These are phyloP conservation scores for Nothocercus julius DNA, from an alignment of 2,113 vertebrate genomes.

Conservation along the genomic window DNA sequence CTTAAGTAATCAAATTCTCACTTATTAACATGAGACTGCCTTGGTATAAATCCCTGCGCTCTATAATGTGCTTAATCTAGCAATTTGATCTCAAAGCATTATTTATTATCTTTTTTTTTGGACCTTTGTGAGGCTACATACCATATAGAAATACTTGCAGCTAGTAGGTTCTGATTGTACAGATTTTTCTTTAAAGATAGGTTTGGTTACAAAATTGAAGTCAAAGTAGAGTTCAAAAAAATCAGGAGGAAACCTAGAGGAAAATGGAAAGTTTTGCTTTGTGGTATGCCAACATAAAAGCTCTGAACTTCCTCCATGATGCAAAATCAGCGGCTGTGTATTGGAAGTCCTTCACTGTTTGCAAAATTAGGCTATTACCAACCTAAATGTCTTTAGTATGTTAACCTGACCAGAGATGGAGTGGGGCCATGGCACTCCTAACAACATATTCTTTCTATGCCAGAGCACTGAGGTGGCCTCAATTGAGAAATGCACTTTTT, in stretches of 20 bases:
- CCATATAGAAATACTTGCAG: not conserved
- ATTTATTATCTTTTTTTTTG: not conserved
- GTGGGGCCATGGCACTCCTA: not conserved
- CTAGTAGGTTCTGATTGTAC: not conserved
- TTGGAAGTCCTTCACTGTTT: not conserved
- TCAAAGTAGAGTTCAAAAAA: not conserved
- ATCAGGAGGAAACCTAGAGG: not conserved
- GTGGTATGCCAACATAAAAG: rapidly evolving
- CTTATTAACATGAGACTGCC: not conserved
- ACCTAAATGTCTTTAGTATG: not conserved
- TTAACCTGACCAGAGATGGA: not conserved
- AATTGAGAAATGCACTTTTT: not conserved
- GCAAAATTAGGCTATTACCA: not conserved
- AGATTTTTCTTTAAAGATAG: not conserved
- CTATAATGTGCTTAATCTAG: not conserved
- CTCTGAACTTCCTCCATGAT: not conserved
- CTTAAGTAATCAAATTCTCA: not conserved
- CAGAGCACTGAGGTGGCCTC: not conserved
- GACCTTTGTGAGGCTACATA: not conserved
- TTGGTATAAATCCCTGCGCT: not conserved
- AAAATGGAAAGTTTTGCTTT: not conserved
- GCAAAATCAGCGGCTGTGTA: not conserved
- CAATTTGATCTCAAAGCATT: not conserved
- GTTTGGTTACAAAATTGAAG: not conserved
- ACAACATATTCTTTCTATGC: not conserved